Evolutionary conservation across 2,797 vertebrate species (phyloP), one percentile per base, ranked within the genome.

Genomic region (Cygnus olor): DNA sequence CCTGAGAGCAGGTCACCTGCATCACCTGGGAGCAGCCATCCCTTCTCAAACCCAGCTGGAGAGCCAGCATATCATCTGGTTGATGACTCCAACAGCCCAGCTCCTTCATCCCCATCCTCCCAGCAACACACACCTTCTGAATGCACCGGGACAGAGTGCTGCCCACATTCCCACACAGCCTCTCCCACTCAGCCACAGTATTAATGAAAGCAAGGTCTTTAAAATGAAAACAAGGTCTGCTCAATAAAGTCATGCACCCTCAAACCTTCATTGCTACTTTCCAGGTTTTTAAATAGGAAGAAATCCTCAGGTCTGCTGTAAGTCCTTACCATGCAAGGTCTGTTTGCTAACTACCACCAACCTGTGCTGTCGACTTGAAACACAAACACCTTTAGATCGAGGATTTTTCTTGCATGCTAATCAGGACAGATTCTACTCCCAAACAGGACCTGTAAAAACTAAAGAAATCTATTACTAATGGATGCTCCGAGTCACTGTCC

Each of bases 381-480:
- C n/a, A 65, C 53, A 47, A 80, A 21, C 14, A 14, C 14, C 12
- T 36, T 51, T 24, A 69, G 18, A 64, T 9, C 11, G 57, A 65
- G 6, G 13, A 16, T 47, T 27, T 66, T 61, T 27, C 11, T 63
- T 28, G 5, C 0, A 0, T 7, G 14, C 27, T 72, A 10, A n/a
- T 74, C 36, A 44, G 45, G n/a, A 47, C 19, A 81, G 27, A 27
- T 65, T 25, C 18, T 20, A 49, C 30, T 60, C 34, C 36, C 64
- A 10, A 73, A 34, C 0, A 19, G 8, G 32, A 4, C 13, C 30
- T 73, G 38, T 69, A 63, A 79, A 89, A 56, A 11, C 12, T 73
- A 14, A 49, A 45, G n/a, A 65, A 15, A 11, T n/a, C 6, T 15
- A 17, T 44, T 40, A 44, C n/a, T 79, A 66, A 71, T 19, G 14